Conservation (phyloP, 2,797 vertebrate genomes). For the Pteronotus mesoamericanus region DNA sequence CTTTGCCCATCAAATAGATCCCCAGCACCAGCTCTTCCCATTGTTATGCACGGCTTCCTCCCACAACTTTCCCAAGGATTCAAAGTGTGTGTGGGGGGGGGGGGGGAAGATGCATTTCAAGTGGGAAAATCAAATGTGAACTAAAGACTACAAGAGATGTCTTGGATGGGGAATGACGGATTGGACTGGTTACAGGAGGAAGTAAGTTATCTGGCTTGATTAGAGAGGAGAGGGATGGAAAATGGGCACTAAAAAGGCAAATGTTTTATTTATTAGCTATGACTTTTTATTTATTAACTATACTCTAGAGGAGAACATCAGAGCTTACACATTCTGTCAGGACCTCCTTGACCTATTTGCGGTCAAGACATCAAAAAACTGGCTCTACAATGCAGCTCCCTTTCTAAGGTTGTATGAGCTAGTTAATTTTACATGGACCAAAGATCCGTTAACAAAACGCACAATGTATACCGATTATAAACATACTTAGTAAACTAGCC, state of each 20-base stretch:
- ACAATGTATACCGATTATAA: not conserved
- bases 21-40: not conserved
- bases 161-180: not conserved
- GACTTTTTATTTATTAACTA: not conserved
- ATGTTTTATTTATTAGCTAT: not conserved
- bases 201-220: not conserved
- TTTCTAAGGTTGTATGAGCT: not conserved
- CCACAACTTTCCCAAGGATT: not conserved
- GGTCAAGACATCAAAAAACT: not conserved
- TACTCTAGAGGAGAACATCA: not conserved
- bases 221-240: not conserved
- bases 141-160: not conserved
- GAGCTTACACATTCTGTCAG: not conserved
- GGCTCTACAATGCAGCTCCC: not conserved
- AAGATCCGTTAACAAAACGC: not conserved
- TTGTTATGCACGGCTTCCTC: not conserved
- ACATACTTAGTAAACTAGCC: not conserved
- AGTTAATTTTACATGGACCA: not conserved
- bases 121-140: not conserved
- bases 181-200: not conserved
- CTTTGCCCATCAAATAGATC: not conserved
- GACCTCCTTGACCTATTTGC: not conserved
- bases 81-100: not conserved
- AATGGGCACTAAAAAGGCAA: not conserved
- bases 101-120: not conserved